Conservation (phyloP, 2,888 invertebrate genomes). For the Acleris cristana region DNA sequence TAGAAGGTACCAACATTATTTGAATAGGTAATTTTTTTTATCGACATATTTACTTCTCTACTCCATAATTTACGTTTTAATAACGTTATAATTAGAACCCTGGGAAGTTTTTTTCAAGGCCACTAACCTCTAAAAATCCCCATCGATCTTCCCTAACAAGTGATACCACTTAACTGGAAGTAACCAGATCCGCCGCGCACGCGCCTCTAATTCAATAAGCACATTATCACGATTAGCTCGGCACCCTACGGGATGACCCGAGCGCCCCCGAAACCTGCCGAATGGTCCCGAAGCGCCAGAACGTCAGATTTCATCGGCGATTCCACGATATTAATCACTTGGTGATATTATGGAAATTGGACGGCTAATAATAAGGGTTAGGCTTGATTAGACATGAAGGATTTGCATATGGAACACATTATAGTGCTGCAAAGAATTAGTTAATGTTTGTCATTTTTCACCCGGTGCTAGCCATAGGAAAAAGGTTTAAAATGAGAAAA, state of each 20-base stretch:
- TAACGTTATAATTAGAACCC: constrained; percentile 1
- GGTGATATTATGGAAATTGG: constrained; percentile 70
- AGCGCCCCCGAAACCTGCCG: constrained; percentile 51
- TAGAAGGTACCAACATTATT: no score
- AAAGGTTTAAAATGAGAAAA: no score
- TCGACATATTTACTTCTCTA: not conserved
- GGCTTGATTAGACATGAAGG: constrained; percentile 8
- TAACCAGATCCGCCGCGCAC: constrained; percentile 68
- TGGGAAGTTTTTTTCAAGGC: constrained; percentile 30
- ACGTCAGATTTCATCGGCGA: constrained; percentile 69
- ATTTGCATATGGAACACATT: constrained; percentile 6
- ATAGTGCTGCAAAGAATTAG: not conserved
- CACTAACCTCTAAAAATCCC: constrained; percentile 34
- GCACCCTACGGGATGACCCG: constrained; percentile 52
- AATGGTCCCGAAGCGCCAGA: constrained; percentile 44
- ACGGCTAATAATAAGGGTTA: constrained; percentile 11
- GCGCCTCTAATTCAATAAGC: constrained; percentile 83
- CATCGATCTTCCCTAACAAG: constrained; percentile 52
- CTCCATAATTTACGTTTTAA: not conserved
- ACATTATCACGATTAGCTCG: constrained; percentile 82
- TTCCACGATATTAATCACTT: constrained; percentile 71
- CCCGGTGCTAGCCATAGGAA: no score
- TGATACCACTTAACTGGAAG: constrained; percentile 57
- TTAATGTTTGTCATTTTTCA: no score
- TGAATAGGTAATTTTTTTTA: no score